Conservation (phyloP, 2,888 invertebrate species). For the Ctena decussata region DNA sequence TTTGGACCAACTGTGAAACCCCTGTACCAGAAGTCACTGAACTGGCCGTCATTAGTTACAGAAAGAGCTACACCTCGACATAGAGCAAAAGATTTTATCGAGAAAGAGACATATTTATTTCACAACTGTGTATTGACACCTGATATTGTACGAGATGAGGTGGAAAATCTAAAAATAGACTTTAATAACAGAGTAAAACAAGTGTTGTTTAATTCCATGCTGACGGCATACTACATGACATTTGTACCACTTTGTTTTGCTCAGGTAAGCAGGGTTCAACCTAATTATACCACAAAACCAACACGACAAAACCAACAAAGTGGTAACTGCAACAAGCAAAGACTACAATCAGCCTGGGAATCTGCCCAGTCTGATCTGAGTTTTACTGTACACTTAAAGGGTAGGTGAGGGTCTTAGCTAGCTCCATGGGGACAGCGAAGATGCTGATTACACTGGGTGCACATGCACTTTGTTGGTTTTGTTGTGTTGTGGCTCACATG, state of each 20-base stretch:
- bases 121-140: conserved; percentile 87
- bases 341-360: no score
- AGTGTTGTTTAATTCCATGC: conserved; percentile 94
- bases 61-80: conserved; percentile 63
- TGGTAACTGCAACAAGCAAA: no score
- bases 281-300: no score
- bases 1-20: conserved; percentile 94
- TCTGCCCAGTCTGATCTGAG: no score
- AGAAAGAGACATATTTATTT: conserved; percentile 66
- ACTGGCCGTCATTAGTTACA: conserved; percentile 78
- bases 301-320: no score
- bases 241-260: conserved; percentile 96
- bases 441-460: no score
- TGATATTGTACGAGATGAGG: conserved; percentile 91
- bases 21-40: conserved; percentile 90
- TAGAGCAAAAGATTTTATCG: conserved; percentile 50
- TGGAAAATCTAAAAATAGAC: conserved; percentile 93
- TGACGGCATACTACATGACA: conserved; percentile 95
- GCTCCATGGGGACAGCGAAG: no score
- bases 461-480: no score
- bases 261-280: conserved; percentile 90
- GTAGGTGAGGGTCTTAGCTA: no score
- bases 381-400: no score
- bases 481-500: no score
- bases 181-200: conserved; percentile 96